These are phyloP conservation scores for Tachystola acroxantha DNA, from an alignment of 2,888 invertebrate species.

Conservation along the genomic window DNA sequence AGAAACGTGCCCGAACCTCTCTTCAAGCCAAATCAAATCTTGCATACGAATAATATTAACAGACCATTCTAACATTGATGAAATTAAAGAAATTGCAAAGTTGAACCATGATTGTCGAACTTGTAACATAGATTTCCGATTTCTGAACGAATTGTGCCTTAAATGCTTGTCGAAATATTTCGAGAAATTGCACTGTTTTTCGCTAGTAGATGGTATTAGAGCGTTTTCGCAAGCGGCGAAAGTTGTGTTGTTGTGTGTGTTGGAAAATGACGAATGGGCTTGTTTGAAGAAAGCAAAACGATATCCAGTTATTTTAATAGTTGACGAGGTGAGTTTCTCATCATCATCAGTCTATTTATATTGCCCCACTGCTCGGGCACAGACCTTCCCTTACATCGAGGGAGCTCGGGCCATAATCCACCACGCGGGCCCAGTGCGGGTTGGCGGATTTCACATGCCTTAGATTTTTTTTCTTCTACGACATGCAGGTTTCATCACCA, in stretches of 20 bases:
- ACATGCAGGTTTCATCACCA: too few species aligned
- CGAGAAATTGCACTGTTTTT: conserved; percentile 49
- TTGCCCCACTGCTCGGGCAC: too few species aligned
- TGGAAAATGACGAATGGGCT: conserved; percentile 48
- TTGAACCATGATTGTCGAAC: conserved; percentile 34
- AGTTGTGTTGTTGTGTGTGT: conserved; percentile 39
- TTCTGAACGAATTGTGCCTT: conserved; percentile 47
- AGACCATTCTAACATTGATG: conserved; percentile 49
- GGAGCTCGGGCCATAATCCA: too few species aligned
- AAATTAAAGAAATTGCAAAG: too few species aligned
- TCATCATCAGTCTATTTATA: too few species aligned
- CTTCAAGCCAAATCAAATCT: conserved; percentile 51
- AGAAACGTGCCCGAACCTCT: conserved; percentile 40
- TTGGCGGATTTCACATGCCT: too few species aligned
- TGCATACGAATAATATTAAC: conserved; percentile 58
- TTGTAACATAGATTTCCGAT: conserved; percentile 43
- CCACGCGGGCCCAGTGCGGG: too few species aligned
- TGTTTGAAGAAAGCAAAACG: conserved; percentile 62
- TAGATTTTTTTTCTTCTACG: too few species aligned
- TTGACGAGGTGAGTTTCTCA: conserved; percentile 80
- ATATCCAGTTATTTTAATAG: conserved; percentile 80
- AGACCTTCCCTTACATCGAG: too few species aligned
- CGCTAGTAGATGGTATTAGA: conserved; percentile 55
- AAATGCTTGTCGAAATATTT: conserved; percentile 57
- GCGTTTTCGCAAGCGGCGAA: conserved; percentile 56